Percentiles rank a stretch among this genome's conserved stretches.
These are phyloP conservation scores for Drosophila cognata DNA, from an alignment of 2,888 invertebrate species.

Conservation along the genomic window DNA sequence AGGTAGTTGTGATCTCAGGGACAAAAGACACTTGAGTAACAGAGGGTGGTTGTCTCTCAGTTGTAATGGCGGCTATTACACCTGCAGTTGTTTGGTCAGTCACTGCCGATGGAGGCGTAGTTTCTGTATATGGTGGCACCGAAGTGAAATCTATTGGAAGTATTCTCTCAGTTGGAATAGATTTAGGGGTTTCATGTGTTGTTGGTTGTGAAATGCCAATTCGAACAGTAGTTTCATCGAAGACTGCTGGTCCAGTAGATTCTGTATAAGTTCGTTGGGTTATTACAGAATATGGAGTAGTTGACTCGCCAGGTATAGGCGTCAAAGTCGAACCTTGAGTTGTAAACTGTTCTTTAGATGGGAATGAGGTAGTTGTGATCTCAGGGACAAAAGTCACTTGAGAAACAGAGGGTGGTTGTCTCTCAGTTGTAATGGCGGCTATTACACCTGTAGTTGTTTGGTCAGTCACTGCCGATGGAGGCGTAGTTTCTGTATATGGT, in stretches of 20 bases:
- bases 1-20: no score
- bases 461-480: not conserved
- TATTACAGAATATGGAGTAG: not conserved
- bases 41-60: no score
- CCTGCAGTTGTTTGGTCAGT: no score
- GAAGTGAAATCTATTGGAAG: not conserved
- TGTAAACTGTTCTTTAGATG: not conserved
- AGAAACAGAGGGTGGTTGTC: not conserved
- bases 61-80: no score
- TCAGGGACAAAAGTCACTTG: not conserved
- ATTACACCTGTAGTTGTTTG: not conserved
- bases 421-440: not conserved
- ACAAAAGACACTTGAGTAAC: no score
- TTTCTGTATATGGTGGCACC: no score
- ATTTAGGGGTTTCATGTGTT: no score
- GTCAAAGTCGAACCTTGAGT: not conserved
- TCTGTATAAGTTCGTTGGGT: not conserved
- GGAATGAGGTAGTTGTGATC: not conserved
- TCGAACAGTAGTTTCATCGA: no score
- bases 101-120: no score
- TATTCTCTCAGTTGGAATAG: not conserved
- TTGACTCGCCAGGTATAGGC: not conserved
- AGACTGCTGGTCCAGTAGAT: no score
- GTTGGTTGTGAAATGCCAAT: no score
- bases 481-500: not conserved